Evolutionary conservation across 2,113 vertebrate species (phyloP), one percentile per base, ranked within the genome.

Genomic region (Gavialis gangeticus): DNA sequence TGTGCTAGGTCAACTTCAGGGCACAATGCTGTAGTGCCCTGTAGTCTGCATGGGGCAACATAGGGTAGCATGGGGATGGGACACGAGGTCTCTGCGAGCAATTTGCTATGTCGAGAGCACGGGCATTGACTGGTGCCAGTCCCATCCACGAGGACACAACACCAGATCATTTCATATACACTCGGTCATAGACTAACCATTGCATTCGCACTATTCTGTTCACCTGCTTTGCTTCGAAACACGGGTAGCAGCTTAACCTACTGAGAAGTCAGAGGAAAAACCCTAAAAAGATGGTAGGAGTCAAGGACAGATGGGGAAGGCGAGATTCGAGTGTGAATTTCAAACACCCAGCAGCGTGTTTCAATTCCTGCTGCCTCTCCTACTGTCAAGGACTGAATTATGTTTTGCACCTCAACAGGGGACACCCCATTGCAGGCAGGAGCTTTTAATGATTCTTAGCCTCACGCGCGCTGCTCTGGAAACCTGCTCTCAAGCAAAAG

Each of bases 301-400:
- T 88, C 34, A 92, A 30, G 88, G 94, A 17, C 6, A 95, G 92
- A 55, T 54, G 76, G 82, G 78, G 18, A 58, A 54, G 71, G 84
- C 56, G 58, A 87, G 77, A 62, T 56, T 54, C 3, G 24, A 37
- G 34, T 24, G 0, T 6, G 84, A 37, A 83, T 73, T 87, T 28
- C 66, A 5, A 54, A 62, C 57, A n/a, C 56, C 27, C 86, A 71
- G 76, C 82, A 78, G 86, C 1, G 4, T 34, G 10, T 75, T 87
- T 59, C 73, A 14, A 73, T 66, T 87, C 84, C 92, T 83, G 87
- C 92, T 94, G 93, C 92, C 92, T 97, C 86, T 87, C 88, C 90
- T 79, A 25, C 86, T 95, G 84, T 28, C 90, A 37, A 87, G 82
- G 56, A 78, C 84, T 91, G 88, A 30, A 89, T 96, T 81, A 11